phyloP scores from a whole-genome alignment of 2,888 invertebrate genomes.

The Lypha dubia region DNA sequence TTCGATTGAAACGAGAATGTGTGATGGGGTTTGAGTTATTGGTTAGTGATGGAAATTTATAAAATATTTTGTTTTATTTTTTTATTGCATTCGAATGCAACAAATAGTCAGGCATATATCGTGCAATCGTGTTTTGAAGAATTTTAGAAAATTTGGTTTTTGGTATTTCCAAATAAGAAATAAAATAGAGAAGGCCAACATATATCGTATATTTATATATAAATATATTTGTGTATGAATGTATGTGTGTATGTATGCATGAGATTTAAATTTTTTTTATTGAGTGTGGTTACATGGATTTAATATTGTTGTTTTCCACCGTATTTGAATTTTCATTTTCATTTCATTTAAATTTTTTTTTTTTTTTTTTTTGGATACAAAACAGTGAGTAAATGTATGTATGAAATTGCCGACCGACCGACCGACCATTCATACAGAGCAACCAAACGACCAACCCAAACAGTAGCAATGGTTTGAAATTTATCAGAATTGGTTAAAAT shows the following conservation, averaged over 20 bases:
- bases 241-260: background rate
- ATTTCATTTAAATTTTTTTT: conserved; percentile 32
- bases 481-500: conserved; percentile 66
- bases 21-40: conserved; percentile 56
- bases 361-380: conserved; percentile 1
- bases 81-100: conserved; percentile 53
- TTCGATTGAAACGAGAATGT: conserved; percentile 42
- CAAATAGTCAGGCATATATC: conserved; percentile 19
- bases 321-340: conserved; percentile 60
- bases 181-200: background rate
- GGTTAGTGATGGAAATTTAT: conserved; percentile 79
- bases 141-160: conserved; percentile 65
- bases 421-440: conserved; percentile 55
- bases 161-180: conserved; percentile 19
- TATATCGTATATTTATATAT: background rate
- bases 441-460: conserved; percentile 56
- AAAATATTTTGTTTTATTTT: conserved; percentile 75
- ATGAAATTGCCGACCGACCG: conserved; percentile 43
- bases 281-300: conserved; percentile 47
- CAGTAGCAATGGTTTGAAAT: conserved; percentile 56
- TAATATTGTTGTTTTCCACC: conserved; percentile 47
- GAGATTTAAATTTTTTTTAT: conserved; percentile 46
- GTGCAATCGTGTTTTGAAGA: conserved; percentile 7
- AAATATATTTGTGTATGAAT: no score
- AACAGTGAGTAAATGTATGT: conserved; percentile 27